Base-by-base conservation (phyloP, 2,113 vertebrate genomes). In the Delphinapterus leucas region DNA sequence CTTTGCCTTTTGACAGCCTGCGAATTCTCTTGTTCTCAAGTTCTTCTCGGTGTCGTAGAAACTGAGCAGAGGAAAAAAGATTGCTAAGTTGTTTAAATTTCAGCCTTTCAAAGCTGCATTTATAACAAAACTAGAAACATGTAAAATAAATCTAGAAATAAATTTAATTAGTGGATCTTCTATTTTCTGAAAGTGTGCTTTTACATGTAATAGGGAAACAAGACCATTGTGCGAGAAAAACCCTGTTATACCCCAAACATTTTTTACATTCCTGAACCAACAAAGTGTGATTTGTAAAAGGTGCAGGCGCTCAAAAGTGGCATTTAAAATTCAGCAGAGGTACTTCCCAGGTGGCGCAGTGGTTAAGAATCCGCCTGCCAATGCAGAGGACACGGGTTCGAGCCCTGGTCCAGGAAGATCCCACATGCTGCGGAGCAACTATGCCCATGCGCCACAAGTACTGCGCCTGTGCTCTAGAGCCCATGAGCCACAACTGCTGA, bases 111-210 rank as follows among this genome's bases (percentile, higher is more conserved):
- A 83, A 92, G 76, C 71, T 94, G 79, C 36, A 49, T 49, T 86
- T 87, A 15, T 55, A 63, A 95, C 47, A 83, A 83, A 93, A 81
- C 26, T 84, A 77, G 91, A 97, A 74, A 76, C 67, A 63, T 95
- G 91, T 84, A 83, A 93, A 93, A 80, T 93, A 58, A 88, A 95
- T 26, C 25, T 89, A 90, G 84, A 85, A 67, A 74, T 81, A 71
- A 89, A 83, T 88, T 93, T 93, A 95, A 80, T 95, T 90, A 92
- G 93, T 7, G 5, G 38, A 58, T 88, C 60, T 53, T 61, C 33
- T 80, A 1, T 47, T 79, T 96, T 83, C 77, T 67, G 65, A 53
- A 33, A 61, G 47, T 63, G 38, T 28, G 25, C 61, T 80, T 91
- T 97, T 92, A 61, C n/a, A 38, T 92, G 58, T 88, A 87, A 58